A percentile compares a stretch with the other conserved stretches of the same genome.
Conservation (phyloP, 53 echinoderm and acorn worm species). For the Glandiceps talaboti region DNA sequence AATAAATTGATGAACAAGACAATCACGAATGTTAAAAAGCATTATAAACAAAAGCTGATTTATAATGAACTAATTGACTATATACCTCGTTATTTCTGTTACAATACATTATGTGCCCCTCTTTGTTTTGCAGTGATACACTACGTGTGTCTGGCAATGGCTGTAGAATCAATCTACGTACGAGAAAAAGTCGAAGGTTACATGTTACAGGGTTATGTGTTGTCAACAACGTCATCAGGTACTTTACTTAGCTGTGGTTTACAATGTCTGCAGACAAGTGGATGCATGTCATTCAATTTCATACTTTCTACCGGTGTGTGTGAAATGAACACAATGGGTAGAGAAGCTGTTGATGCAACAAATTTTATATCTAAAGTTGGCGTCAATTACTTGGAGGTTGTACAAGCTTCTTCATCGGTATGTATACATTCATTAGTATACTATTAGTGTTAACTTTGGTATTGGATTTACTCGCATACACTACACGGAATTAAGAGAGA, state of each 20-base stretch:
- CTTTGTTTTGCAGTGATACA: neutral
- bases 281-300: neutral
- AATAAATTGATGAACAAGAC: too few species aligned
- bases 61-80: too few species aligned
- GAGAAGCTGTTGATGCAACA: neutral
- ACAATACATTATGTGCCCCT: neutral
- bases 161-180: neutral
- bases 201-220: neutral
- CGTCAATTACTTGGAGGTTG: neutral
- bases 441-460: too few species aligned
- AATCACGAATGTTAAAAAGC: too few species aligned
- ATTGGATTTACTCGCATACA: too few species aligned
- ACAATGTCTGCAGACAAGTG: neutral
- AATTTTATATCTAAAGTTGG: neutral
- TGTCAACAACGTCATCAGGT: neutral
- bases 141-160: neutral
- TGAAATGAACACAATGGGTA: neutral
- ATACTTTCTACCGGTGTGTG: neutral
- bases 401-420: too few species aligned
- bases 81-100: too few species aligned
- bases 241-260: neutral
- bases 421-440: too few species aligned
- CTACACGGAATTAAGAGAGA: too few species aligned
- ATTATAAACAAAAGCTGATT: too few species aligned
- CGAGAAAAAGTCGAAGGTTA: neutral